Evolutionary conservation across 2,888 invertebrate genomes (phyloP).

Genomic region (Nemotelus nigrinus): DNA sequence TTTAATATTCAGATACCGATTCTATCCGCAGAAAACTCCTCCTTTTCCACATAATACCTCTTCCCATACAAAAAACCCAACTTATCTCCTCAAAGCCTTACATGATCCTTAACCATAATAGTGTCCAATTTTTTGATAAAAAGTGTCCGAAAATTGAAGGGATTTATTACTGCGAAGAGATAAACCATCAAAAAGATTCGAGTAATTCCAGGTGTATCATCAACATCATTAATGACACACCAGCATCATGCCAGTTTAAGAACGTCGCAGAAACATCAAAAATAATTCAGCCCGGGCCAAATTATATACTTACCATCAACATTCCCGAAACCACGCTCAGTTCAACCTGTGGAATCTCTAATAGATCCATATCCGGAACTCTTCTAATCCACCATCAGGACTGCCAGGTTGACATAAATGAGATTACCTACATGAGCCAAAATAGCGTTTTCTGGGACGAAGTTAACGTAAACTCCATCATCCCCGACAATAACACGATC

Average conservation of each 20-base stretch:
- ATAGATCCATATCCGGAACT: not conserved
- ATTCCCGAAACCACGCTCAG: slow-evolving; percentile 38
- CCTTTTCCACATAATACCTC: slow-evolving; percentile 12
- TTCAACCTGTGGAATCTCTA: slow-evolving; percentile 36
- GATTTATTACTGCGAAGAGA: slow-evolving; percentile 41
- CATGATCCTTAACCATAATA: slow-evolving; percentile 1
- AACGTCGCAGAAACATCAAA: slow-evolving; percentile 19
- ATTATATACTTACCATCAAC: slow-evolving; percentile 41
- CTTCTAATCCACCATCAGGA: slow-evolving; percentile 8
- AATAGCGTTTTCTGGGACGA: slow-evolving; percentile 6
- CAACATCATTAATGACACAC: slow-evolving; percentile 36
- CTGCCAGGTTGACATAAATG: slow-evolving; percentile 19
- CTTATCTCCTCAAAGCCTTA: not conserved
- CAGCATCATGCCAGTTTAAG: slow-evolving; percentile 34
- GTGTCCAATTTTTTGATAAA: not conserved
- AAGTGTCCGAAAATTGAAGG: slow-evolving; percentile 38
- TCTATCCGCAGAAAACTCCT: not conserved
- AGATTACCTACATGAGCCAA: slow-evolving; percentile 7
- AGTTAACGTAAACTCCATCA: slow-evolving; percentile 1
- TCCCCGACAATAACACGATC: not conserved
- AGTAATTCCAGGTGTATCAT: slow-evolving; percentile 35
- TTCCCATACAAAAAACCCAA: not conserved
- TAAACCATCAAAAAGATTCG: slow-evolving; percentile 22
- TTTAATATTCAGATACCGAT: slow-evolving; percentile 15
- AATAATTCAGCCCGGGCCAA: slow-evolving; percentile 45